These are phyloP conservation scores for Excalfactoria chinensis DNA, from an alignment of 2,113 vertebrate species.

Conservation along the genomic window DNA sequence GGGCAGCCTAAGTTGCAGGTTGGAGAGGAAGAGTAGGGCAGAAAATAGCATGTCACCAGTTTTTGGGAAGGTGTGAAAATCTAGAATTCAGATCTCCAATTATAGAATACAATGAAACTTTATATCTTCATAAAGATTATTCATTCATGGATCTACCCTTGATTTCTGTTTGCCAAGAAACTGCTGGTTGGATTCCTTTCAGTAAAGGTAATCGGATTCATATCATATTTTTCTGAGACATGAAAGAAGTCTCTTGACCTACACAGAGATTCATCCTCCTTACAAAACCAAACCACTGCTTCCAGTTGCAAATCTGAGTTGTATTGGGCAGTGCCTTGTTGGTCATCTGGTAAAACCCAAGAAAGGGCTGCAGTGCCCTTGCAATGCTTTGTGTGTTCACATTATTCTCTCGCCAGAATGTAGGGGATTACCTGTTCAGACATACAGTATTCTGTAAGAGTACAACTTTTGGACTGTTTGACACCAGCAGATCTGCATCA, in stretches of 20 bases:
- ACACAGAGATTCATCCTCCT: background rate
- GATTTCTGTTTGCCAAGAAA: background rate
- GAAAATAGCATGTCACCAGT: background rate
- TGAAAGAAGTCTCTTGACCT: background rate
- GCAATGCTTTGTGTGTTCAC: fast-evolving
- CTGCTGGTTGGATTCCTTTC: background rate
- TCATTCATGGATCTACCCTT: background rate
- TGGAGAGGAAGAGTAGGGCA: background rate
- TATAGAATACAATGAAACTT: background rate
- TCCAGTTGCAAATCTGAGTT: background rate
- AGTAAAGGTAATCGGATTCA: background rate
- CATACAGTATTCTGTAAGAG: background rate
- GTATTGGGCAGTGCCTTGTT: no score
- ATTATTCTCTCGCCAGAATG: fast-evolving
- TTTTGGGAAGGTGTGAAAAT: background rate
- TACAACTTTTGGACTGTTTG: background rate
- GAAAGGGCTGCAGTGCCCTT: background rate
- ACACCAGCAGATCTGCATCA: background rate
- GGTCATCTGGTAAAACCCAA: background rate
- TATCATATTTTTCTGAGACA: fast-evolving
- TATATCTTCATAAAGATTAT: background rate
- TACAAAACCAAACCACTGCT: background rate
- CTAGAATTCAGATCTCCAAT: background rate
- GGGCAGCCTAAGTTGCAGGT: background rate
- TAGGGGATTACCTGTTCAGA: background rate